Evolutionary conservation across 1,140 invertebrate species (phyloP), one percentile per base, ranked within the genome.

Genomic region (Theocolax elegans): DNA sequence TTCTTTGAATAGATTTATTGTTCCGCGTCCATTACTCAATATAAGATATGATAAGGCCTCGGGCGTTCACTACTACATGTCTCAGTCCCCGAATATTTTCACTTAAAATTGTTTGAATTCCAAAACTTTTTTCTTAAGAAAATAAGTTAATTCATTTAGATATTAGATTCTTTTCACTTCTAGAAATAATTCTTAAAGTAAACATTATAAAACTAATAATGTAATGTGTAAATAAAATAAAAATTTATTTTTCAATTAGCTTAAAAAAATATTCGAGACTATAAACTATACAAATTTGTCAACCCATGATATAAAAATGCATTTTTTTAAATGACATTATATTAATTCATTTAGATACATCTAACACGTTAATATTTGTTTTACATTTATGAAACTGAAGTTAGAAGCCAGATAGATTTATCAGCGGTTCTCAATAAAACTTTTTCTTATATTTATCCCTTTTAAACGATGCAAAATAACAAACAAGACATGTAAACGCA

Each of bases 41-140:
- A 80, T 73, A 73, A 79, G 77, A 80, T 80, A 80, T 78, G 78
- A 77, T 84, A 84, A 84, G 82, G 82, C 82, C 82, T 83, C 82
- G 75, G 81, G 78, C 73, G 79, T 82, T 83, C 76, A 78, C 77
- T 83, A 83, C 77, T 83, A 83, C 76, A 77, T 74, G 72, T 78
- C 38, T 76, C 68, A 77, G 63, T 75, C 72, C 76, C 78, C 78
- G 79, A 81, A 80, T 78, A 80, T 76, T 80, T 80, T 74, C 64
- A 53, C 56, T 58, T 69, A 58, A 64, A 67, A 56, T 70, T 17
- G 53, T 53, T 65, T 23, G 48, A 53, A 42, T 72, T 31, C 2
- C n/a, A 13, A 27, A 35, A 53, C 23, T 58, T 51, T 58, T 48
- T 67, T 27, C 25, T 53, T 29, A 21, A 27, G 21, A 40, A 42